Conservation (phyloP, 2,888 invertebrate species). For the Oscheius sp. region DNA sequence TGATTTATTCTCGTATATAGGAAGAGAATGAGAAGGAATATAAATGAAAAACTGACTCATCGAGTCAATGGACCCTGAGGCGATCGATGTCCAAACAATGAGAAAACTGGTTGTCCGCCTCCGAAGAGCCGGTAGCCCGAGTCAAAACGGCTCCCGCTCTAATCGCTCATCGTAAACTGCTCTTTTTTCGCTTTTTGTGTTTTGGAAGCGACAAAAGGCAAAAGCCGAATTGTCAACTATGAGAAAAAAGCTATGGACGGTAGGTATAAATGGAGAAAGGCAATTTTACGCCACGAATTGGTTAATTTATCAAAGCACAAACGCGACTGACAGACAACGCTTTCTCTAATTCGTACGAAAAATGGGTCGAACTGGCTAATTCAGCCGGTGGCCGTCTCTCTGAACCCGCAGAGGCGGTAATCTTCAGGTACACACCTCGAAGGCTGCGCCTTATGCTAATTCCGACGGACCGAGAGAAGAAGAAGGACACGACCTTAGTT, state of each 20-base stretch:
- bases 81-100: conserved; percentile 10
- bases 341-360: neutral
- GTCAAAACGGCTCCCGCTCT: neutral
- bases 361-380: neutral
- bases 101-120: neutral
- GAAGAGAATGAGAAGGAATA: neutral
- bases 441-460: conserved; percentile 8
- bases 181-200: neutral
- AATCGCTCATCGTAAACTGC: neutral
- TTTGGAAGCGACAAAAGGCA: no score
- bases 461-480: neutral
- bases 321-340: neutral
- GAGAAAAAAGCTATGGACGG: neutral
- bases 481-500: conserved; percentile 5
- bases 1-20: no score
- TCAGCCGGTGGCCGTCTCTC: neutral
- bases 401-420: neutral
- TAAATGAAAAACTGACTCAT: no score
- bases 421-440: conserved; percentile 8
- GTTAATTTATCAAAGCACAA: conserved; percentile 16
- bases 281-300: conserved; percentile 7
- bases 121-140: neutral
- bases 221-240: neutral
- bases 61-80: neutral
- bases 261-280: conserved; percentile 8